phyloP scores from a whole-genome alignment of 2,888 invertebrate genomes.

The Troglohyphantes excavatus region DNA sequence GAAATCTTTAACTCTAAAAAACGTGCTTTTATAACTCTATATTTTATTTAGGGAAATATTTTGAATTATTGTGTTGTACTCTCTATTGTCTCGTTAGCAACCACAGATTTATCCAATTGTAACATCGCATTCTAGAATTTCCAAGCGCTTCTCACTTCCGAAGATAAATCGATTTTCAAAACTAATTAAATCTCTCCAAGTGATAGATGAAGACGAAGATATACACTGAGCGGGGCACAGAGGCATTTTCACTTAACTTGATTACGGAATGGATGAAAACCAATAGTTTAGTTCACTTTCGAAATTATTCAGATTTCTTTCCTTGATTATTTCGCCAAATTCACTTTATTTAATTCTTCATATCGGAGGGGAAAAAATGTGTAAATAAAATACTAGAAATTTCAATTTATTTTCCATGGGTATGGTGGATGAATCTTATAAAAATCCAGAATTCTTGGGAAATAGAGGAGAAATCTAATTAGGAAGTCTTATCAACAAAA shows the following conservation, averaged over 20 bases:
- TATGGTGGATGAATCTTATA: not conserved
- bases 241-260: constrained; percentile 45
- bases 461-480: not conserved
- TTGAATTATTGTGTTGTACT: not conserved
- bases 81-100: not conserved
- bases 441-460: not conserved
- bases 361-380: not conserved
- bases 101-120: constrained; percentile 2
- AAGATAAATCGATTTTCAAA: constrained; percentile 26
- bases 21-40: too few species aligned
- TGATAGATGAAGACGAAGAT: constrained; percentile 47
- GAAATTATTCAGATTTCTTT: constrained; percentile 59
- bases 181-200: constrained; percentile 30
- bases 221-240: constrained; percentile 7
- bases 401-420: not conserved
- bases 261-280: constrained; percentile 40
- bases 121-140: not conserved
- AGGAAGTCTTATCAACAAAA: constrained; percentile 4
- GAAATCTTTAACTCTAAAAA: too few species aligned
- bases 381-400: not conserved
- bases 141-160: not conserved
- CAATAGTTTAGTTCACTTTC: constrained; percentile 21
- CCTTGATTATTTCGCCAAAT: constrained; percentile 41
- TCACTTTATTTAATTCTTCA: constrained; percentile 35
- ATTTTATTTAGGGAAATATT: too few species aligned